phyloP scores from a whole-genome alignment of 2,797 vertebrate species.

The Hafferia zeledoni region DNA sequence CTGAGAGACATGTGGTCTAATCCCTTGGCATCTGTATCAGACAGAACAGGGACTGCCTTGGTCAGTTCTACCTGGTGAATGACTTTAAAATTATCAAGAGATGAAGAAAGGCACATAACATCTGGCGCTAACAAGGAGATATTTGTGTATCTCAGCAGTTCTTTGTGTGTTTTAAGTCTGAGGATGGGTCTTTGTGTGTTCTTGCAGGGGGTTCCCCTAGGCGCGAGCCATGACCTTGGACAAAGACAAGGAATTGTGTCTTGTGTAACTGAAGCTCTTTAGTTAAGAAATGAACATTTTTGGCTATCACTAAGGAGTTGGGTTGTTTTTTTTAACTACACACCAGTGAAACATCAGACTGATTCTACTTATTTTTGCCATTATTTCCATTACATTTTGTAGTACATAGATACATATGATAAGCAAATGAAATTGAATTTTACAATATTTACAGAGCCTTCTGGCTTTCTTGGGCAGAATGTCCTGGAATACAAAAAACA shows the following conservation, averaged over 20 bases:
- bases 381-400: background rate
- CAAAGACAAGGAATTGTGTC: background rate
- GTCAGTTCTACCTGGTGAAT: background rate
- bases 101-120: background rate
- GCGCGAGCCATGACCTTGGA: background rate
- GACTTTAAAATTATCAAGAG: background rate
- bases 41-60: background rate
- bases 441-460: background rate
- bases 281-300: background rate
- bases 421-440: background rate
- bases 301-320: background rate
- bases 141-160: background rate
- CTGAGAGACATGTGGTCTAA: background rate
- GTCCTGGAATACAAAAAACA: background rate
- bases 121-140: background rate
- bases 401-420: rapidly evolving
- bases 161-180: background rate
- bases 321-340: background rate
- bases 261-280: background rate
- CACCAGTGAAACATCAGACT: background rate
- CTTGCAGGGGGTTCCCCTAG: background rate
- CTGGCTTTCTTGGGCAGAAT: background rate
- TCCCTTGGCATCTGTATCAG: background rate
- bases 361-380: background rate
- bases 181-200: background rate